Percentiles rank a stretch among this genome's conserved stretches.
phyloP scores from a whole-genome alignment of 2,797 vertebrate genomes.

The Holocentrus rufus region DNA sequence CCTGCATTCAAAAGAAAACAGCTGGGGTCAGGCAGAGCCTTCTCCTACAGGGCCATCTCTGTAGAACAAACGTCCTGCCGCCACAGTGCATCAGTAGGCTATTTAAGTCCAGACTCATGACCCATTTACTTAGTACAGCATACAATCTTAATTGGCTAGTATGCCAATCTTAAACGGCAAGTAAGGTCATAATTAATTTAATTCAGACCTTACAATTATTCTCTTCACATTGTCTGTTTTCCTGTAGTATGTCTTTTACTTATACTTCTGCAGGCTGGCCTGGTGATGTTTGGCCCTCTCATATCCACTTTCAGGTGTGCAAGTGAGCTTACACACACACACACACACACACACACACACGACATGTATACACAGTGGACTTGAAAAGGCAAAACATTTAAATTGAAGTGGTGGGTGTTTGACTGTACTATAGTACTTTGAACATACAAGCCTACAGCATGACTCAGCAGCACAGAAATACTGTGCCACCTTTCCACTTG shows the following conservation, averaged over 20 bases:
- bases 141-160: neutral
- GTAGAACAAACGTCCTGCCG: neutral
- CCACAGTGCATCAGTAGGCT: neutral
- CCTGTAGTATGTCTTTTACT: neutral
- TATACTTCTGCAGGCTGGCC: neutral
- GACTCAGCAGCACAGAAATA: constrained; percentile 62
- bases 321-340: no score
- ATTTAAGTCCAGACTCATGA: neutral
- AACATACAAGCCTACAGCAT: constrained; percentile 35
- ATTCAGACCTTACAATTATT: no score
- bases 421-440: neutral
- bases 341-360: no score
- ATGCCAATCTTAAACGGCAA: no score
- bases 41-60: neutral
- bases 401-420: neutral
- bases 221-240: neutral
- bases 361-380: neutral
- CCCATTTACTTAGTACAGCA: neutral
- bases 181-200: no score
- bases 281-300: neutral
- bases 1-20: neutral
- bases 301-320: no score
- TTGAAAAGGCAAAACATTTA: neutral
- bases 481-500: constrained; percentile 53
- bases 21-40: neutral